Conservation (phyloP, 2,113 vertebrate genomes). For the Cyanistes caeruleus region DNA sequence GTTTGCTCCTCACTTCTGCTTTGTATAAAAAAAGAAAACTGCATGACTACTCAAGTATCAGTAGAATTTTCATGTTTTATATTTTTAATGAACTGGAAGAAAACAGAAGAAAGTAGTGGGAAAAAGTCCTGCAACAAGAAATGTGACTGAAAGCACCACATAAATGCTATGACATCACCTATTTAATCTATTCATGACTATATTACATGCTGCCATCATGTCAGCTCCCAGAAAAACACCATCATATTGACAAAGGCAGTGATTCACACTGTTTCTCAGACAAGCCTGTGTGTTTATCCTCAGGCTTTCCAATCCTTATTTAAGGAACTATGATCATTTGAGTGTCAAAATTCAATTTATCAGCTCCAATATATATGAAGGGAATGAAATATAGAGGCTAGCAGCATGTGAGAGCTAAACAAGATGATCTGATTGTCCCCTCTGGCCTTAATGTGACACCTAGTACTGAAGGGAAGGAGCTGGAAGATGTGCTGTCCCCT, state of each 20-base stretch:
- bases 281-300: not conserved
- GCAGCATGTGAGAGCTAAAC: not conserved
- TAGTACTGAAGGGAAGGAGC: not conserved
- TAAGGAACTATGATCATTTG: not conserved
- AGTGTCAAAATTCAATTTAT: conserved; percentile 1
- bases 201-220: not conserved
- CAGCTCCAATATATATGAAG: not conserved
- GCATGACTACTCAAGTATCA: not conserved
- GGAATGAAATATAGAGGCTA: not conserved
- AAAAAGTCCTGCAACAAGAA: not conserved
- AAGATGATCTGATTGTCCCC: not conserved
- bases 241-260: not conserved
- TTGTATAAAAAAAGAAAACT: not conserved
- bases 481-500: not conserved
- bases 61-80: not conserved
- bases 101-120: not conserved
- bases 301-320: not conserved
- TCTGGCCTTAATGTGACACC: not conserved
- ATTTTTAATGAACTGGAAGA: not conserved
- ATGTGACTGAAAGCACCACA: not conserved
- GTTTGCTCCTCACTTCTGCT: not conserved
- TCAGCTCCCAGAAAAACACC: not conserved
- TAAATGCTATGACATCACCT: not conserved
- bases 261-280: not conserved
- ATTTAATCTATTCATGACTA: not conserved